A percentile compares a stretch with the other conserved stretches of the same genome.
Conservation (phyloP, 2,113 vertebrate species). For the Capreolus pygargus region DNA sequence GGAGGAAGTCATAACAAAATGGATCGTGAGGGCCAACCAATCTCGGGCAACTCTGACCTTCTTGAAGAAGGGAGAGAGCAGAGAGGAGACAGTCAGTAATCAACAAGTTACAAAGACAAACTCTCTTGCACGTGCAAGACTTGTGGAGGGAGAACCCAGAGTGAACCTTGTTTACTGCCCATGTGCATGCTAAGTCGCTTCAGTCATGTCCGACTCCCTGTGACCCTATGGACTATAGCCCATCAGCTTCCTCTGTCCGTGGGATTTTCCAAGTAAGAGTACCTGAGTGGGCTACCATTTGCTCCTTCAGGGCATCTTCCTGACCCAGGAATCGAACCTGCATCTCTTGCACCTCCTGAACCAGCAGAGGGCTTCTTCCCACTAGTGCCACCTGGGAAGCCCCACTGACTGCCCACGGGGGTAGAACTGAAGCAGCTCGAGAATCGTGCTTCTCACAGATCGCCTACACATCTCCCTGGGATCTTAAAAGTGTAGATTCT, state of each 20-base stretch:
- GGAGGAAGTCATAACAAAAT: neutral
- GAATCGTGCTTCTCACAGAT: neutral
- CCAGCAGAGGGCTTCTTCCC: neutral
- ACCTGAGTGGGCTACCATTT: neutral
- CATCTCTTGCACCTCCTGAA: neutral
- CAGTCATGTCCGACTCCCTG: neutral
- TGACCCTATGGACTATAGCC: neutral
- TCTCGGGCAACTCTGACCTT: neutral
- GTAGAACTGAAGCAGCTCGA: neutral
- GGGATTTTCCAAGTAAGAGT: neutral
- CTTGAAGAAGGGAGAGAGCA: neutral
- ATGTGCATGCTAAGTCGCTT: fast-evolving
- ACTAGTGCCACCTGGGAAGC: neutral
- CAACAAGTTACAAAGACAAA: neutral
- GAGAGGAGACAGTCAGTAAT: neutral
- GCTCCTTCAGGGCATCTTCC: neutral
- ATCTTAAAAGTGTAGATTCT: neutral
- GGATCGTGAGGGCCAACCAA: neutral
- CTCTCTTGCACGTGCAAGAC: neutral
- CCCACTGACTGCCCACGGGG: fast-evolving
- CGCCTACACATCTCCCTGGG: neutral
- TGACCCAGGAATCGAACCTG: neutral
- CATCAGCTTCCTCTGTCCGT: fast-evolving
- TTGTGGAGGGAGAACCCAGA: neutral
- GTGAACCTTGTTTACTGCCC: neutral